These are phyloP conservation scores for Apogon talboti DNA, from an alignment of 2,797 vertebrate genomes.

Conservation along the genomic window DNA sequence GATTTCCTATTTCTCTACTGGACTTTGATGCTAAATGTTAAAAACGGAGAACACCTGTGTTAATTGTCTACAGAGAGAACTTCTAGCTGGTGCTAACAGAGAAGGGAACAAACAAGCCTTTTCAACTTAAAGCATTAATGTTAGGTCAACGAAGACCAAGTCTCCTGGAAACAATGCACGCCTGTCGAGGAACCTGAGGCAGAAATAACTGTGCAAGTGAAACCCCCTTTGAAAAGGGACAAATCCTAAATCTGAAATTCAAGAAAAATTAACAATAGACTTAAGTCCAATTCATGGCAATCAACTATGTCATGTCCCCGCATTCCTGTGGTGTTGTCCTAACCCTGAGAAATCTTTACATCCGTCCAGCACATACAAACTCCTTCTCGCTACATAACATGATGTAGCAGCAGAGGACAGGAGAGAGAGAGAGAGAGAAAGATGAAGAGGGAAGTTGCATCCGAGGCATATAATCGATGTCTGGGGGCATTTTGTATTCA, in stretches of 20 bases:
- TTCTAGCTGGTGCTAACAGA: slow-evolving; percentile 24
- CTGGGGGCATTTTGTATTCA: slow-evolving; percentile 45
- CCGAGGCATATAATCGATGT: slow-evolving; percentile 54
- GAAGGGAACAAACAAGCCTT: slow-evolving; percentile 12
- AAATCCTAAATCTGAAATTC: slow-evolving; percentile 15
- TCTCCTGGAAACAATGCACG: slow-evolving; percentile 23
- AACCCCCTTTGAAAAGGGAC: slow-evolving; percentile 1
- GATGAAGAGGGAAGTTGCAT: slow-evolving; percentile 29
- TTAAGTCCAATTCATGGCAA: slow-evolving; percentile 20
- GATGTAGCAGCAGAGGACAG: slow-evolving; percentile 13
- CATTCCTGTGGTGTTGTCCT: slow-evolving; percentile 36
- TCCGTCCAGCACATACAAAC: slow-evolving; percentile 16
- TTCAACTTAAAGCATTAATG: slow-evolving; percentile 19
- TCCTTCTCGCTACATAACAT: slow-evolving; percentile 21
- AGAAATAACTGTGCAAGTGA: not conserved
- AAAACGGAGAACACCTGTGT: slow-evolving; percentile 27
- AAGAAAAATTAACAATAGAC: slow-evolving; percentile 11
- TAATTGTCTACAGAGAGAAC: not conserved
- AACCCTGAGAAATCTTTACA: slow-evolving; percentile 32
- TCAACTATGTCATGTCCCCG: slow-evolving; percentile 34
- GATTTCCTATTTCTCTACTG: slow-evolving; percentile 25
- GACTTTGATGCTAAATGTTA: slow-evolving; percentile 14
- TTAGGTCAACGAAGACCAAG: slow-evolving; percentile 6
- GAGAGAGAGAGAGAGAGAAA: not conserved
- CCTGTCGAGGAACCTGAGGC: slow-evolving; percentile 11